Percentiles rank a stretch among this genome's conserved stretches.
Evolutionary conservation across 2,797 vertebrate species (phyloP).

Genomic region (Galagoides demidoff): DNA sequence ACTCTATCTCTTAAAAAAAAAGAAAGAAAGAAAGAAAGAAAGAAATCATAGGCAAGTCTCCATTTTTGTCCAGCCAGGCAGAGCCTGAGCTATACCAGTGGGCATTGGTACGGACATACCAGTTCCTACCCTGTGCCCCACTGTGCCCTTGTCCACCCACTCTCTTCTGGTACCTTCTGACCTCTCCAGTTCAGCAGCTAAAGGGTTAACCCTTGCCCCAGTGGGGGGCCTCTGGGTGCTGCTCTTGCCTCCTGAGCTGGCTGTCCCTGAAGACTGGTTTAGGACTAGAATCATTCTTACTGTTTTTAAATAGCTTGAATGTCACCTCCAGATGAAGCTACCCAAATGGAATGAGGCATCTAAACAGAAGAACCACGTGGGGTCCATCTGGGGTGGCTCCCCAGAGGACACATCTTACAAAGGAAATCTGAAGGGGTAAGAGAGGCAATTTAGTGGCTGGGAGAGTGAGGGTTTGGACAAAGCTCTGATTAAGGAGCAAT

Average conservation of each 20-base stretch:
- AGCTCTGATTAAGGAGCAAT: conserved; percentile 52
- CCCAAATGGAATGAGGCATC: conserved; percentile 57
- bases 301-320: conserved; percentile 57
- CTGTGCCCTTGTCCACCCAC: background rate
- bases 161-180: background rate
- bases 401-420: background rate
- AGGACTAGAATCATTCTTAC: conserved; percentile 27
- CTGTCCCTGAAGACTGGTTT: background rate
- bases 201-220: background rate
- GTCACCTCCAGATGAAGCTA: conserved; percentile 53
- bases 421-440: conserved; percentile 40
- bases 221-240: background rate
- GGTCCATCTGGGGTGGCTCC: conserved; percentile 34
- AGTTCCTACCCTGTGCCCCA: background rate
- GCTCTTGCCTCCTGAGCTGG: background rate
- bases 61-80: background rate
- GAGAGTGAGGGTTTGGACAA: conserved; percentile 29
- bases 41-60: background rate
- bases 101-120: background rate
- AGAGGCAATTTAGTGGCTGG: conserved; percentile 1
- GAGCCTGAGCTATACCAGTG: background rate
- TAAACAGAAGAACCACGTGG: conserved; percentile 62
- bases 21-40: too few relatives aligned
- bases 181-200: background rate
- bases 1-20: too few relatives aligned